phyloP scores from a whole-genome alignment of 1,140 invertebrate species.

The Apolygus lucorum region DNA sequence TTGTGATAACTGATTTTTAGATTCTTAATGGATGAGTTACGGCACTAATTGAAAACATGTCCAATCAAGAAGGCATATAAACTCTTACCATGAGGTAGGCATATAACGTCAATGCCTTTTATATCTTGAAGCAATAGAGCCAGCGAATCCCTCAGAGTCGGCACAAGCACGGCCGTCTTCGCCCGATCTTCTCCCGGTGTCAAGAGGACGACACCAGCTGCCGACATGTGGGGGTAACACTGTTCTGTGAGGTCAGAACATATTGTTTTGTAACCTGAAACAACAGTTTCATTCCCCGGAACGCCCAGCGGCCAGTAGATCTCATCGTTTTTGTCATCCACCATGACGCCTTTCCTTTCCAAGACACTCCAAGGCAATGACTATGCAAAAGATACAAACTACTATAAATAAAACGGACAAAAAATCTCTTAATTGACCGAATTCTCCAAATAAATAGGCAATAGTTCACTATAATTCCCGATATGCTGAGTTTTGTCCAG shows the following conservation, averaged over 20 bases:
- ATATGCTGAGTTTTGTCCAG: too few species aligned
- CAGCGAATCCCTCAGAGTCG: constrained; percentile 55
- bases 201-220: constrained; percentile 39
- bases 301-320: constrained; percentile 58
- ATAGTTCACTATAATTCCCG: too few species aligned
- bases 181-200: constrained; percentile 38
- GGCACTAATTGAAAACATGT: too few species aligned
- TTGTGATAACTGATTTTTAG: neutral
- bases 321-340: constrained; percentile 39
- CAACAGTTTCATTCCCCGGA: constrained; percentile 44
- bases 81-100: constrained; percentile 48
- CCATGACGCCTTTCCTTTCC: constrained; percentile 40
- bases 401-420: neutral
- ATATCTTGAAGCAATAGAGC: constrained; percentile 41
- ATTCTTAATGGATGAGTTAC: too few species aligned
- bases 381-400: constrained; percentile 22
- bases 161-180: constrained; percentile 52
- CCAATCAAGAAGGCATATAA: too few species aligned
- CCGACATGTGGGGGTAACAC: constrained; percentile 39
- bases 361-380: constrained; percentile 39
- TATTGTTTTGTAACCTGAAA: constrained; percentile 52
- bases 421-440: neutral
- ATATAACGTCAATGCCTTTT: constrained; percentile 45
- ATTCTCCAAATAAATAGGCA: too few species aligned
- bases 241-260: constrained; percentile 38